Evolutionary conservation across 2,888 invertebrate species (phyloP).

Genomic region (Ormyrus rosae): DNA sequence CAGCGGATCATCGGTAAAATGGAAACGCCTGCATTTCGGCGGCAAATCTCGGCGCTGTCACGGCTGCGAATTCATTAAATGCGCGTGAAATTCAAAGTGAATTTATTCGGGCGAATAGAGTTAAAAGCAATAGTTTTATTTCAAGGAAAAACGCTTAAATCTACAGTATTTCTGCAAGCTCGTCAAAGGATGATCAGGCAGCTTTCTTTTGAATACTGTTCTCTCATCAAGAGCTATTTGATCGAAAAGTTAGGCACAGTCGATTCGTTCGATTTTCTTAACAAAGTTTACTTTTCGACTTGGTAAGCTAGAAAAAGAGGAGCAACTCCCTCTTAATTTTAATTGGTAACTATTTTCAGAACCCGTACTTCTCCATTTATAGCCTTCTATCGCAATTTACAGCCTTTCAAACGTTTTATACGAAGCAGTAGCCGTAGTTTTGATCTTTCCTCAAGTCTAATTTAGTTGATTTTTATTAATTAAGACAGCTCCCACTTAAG

Average conservation of each 20-base stretch:
- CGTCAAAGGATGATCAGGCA: too few relatives aligned
- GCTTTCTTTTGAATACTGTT: not conserved
- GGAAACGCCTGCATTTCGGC: constrained; percentile 30
- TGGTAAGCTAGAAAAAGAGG: not conserved
- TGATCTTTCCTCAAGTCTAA: not conserved
- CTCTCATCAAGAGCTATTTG: not conserved
- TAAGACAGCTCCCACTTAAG: constrained; percentile 34
- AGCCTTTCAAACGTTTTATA: constrained; percentile 29
- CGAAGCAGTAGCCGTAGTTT: constrained; percentile 21
- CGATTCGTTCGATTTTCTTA: constrained; percentile 9
- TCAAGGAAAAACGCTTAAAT: too few relatives aligned
- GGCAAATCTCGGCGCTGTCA: not conserved
- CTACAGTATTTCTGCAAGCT: too few relatives aligned
- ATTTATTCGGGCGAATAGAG: not conserved
- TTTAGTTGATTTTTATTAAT: constrained; percentile 44
- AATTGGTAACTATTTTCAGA: constrained; percentile 45
- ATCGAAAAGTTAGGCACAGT: constrained; percentile 27
- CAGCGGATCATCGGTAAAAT: constrained; percentile 16
- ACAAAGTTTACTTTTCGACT: constrained; percentile 10
- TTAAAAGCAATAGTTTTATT: too few relatives aligned
- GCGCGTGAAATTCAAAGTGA: constrained; percentile 13
- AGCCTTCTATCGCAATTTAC: constrained; percentile 11
- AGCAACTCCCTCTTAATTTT: constrained; percentile 31
- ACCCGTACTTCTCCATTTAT: not conserved
- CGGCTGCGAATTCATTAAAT: not conserved